Conservation (phyloP, 2,888 invertebrate genomes). For the Cryptus armator region DNA sequence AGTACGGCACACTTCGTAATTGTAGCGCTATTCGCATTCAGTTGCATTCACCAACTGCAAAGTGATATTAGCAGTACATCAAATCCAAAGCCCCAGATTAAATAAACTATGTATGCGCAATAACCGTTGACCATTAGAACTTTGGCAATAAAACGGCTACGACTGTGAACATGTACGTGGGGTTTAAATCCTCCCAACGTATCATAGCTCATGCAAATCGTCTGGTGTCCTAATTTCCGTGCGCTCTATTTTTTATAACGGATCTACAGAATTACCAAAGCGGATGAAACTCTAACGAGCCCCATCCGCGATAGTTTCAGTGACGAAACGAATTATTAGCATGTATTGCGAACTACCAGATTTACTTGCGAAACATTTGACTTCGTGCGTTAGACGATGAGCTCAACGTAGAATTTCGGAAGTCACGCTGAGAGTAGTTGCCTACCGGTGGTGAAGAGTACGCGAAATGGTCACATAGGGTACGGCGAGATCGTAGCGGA, state of each 20-base stretch:
- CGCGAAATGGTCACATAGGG: slow-evolving; percentile 51
- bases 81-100: slow-evolving; percentile 37
- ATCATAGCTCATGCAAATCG: background rate
- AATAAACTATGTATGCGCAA: slow-evolving; percentile 31
- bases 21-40: background rate
- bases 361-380: background rate
- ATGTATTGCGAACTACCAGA: background rate
- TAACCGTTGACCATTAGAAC: slow-evolving; percentile 52
- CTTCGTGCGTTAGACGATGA: background rate
- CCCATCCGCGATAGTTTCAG: background rate
- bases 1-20: background rate
- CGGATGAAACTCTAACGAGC: no score
- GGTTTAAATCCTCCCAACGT: background rate
- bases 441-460: slow-evolving; percentile 12
- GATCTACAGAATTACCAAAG: no score
- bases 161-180: background rate
- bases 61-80: slow-evolving; percentile 59
- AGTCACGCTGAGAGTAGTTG: slow-evolving; percentile 2
- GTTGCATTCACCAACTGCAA: slow-evolving; percentile 18
- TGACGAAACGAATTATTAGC: background rate
- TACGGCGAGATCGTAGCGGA: slow-evolving; percentile 52
- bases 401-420: background rate
- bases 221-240: background rate
- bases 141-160: slow-evolving; percentile 54
- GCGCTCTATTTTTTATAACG: no score